These are phyloP conservation scores for Crocallis elinguaria DNA, from an alignment of 2,888 invertebrate species.

Conservation along the genomic window DNA sequence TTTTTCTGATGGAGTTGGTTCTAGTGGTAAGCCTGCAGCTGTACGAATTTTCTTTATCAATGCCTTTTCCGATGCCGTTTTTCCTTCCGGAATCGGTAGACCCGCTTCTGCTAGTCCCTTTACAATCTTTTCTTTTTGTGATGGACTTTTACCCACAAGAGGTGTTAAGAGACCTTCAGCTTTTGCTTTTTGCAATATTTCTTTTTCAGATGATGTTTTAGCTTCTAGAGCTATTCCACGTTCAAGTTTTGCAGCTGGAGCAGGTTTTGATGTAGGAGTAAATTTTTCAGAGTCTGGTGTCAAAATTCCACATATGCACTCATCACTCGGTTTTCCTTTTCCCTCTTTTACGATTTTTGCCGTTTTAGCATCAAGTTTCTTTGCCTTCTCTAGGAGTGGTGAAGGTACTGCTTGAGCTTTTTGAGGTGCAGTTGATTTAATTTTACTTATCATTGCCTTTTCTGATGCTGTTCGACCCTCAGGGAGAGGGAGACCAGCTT, in stretches of 20 bases:
- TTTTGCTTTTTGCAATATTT: constrained; percentile 43
- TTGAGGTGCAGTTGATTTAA: constrained; percentile 4
- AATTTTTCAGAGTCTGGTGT: constrained; percentile 23
- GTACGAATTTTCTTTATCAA: constrained; percentile 35
- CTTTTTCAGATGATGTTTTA: too few relatives aligned
- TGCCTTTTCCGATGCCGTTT: constrained; percentile 40
- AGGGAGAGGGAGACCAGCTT: constrained; percentile 38
- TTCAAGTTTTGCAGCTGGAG: too few relatives aligned
- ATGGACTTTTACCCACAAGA: constrained; percentile 35
- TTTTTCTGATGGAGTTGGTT: constrained; percentile 17
- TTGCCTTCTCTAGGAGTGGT: background rate
- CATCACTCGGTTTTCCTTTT: background rate
- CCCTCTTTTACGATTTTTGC: background rate
- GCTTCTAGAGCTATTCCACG: too few relatives aligned
- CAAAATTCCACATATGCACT: background rate
- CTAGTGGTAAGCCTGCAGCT: constrained; percentile 4
- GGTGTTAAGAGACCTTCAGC: constrained; percentile 38
- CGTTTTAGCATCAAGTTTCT: background rate
- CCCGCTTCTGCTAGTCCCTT: constrained; percentile 31
- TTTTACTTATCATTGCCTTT: constrained; percentile 35
- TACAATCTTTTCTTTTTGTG: constrained; percentile 40
- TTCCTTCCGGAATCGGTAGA: constrained; percentile 36
- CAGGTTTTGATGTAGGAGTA: background rate
- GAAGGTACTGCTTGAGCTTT: background rate
- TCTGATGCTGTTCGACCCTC: constrained; percentile 45